Evolutionary conservation across 2,888 invertebrate species (phyloP).

Genomic region (Aricia artaxerxes): DNA sequence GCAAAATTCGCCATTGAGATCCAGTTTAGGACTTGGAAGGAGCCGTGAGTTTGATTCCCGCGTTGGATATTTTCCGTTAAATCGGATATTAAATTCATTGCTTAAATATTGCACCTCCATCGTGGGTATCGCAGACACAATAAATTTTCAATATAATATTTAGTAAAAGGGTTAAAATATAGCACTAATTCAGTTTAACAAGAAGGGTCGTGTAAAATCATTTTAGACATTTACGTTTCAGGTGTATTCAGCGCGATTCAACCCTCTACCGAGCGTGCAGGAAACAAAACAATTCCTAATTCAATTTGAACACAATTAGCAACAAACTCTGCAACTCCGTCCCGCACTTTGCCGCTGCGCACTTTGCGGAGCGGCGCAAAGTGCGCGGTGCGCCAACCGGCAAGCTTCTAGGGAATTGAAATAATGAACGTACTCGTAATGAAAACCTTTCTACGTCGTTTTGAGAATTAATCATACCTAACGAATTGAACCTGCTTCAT

Average conservation of each 20-base stretch:
- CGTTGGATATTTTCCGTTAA: no score
- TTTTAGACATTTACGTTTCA: background rate
- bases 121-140: no score
- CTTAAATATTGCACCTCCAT: no score
- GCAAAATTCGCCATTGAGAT: no score
- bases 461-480: background rate
- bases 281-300: conserved; percentile 16
- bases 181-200: background rate
- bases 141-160: no score
- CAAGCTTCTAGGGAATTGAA: background rate
- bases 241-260: background rate
- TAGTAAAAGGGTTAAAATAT: background rate
- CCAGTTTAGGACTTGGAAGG: no score
- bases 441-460: conserved; percentile 4
- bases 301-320: conserved; percentile 18
- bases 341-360: background rate
- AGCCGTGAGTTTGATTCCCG: no score
- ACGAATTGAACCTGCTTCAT: no score
- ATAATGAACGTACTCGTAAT: conserved; percentile 1
- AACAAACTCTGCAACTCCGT: conserved; percentile 14
- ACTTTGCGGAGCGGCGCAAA: conserved; percentile 6
- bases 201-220: background rate
- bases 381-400: background rate
- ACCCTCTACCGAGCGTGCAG: background rate
- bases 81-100: no score